phyloP scores from a whole-genome alignment of 1,140 invertebrate species.

The Euschistus heros region DNA sequence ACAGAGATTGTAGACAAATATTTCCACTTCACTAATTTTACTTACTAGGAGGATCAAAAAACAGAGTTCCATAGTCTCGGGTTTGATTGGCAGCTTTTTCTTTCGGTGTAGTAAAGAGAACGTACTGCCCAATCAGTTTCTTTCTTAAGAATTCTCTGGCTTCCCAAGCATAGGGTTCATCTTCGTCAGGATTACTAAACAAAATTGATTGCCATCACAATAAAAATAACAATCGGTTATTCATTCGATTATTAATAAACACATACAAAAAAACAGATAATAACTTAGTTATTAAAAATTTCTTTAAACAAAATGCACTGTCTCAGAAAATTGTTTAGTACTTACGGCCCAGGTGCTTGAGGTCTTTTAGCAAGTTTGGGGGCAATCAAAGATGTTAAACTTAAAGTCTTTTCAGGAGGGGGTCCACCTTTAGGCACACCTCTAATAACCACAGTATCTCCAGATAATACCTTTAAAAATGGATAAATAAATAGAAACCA shows the following conservation, averaged over 20 bases:
- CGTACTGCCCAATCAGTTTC: conserved; percentile 81
- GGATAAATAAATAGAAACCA: conserved; percentile 7
- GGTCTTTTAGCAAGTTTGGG: conserved; percentile 66
- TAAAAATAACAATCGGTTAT: not conserved
- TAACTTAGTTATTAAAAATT: conserved; percentile 18
- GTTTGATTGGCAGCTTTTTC: conserved; percentile 53
- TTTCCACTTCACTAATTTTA: not conserved
- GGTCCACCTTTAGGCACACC: conserved; percentile 66
- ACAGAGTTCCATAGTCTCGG: conserved; percentile 76
- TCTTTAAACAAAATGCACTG: not conserved
- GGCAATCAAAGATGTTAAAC: conserved; percentile 79
- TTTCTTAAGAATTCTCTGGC: conserved; percentile 87
- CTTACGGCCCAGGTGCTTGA: conserved; percentile 44
- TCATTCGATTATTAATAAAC: not conserved
- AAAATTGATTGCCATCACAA: not conserved
- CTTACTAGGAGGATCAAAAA: conserved; percentile 51
- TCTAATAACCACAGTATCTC: conserved; percentile 79
- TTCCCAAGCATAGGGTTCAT: conserved; percentile 94
- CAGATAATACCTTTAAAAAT: conserved; percentile 65
- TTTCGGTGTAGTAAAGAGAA: conserved; percentile 53
- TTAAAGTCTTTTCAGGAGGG: conserved; percentile 82
- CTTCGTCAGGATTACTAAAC: conserved; percentile 48
- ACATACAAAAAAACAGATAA: conserved; percentile 3
- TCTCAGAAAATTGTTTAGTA: conserved; percentile 17
- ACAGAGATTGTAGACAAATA: no score